Evolutionary conservation across 2,797 vertebrate genomes (phyloP), one percentile per base, ranked within the genome.

Genomic region (Mareca penelope): DNA sequence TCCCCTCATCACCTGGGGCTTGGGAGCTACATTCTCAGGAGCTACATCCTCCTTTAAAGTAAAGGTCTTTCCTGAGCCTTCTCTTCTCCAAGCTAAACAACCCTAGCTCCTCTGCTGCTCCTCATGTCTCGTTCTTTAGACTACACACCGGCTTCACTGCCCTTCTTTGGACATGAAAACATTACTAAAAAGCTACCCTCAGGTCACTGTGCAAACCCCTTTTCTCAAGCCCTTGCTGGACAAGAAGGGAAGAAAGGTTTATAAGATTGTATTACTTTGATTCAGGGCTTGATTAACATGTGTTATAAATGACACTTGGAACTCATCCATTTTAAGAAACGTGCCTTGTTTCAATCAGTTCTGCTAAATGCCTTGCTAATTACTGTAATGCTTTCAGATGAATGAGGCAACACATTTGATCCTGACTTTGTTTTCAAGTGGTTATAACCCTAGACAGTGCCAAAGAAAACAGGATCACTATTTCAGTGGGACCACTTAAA

Each of bases 271-370:
- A 71, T 91, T 88, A 76, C 55, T 84, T 95, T 82, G 56, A 80
- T 77, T 94, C 64, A 17, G 33, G 53, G 31, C 35, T 90, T 76
- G 44, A 82, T 77, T 88, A 73, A 81, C 31, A 67, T 2, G 0
- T 59, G 39, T 80, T 83, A 70, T 16, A 94, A 93, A 88, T 31
- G 59, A 80, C 61, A 67, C 26, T 93, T 89, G 85, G 77, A 91
- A 68, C 10, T 31, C 11, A 33, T 80, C 78, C 65, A 93, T 89
- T 91, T 86, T 71, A 88, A 94, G 76, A 86, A 64, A 92, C 7
- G n/a, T 55, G 39, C 17, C 69, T 91, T 94, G 61, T 75, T 95
- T 92, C 85, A 93, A 94, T 93, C 82, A 92, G 82, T 96, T 92
- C 77, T 92, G 76, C 60, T 85, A 56, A 87, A 93, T 82, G 75